Percentiles rank a stretch among this genome's conserved stretches.
Evolutionary conservation across 2,113 vertebrate species (phyloP).

Genomic region (Upupa epops): DNA sequence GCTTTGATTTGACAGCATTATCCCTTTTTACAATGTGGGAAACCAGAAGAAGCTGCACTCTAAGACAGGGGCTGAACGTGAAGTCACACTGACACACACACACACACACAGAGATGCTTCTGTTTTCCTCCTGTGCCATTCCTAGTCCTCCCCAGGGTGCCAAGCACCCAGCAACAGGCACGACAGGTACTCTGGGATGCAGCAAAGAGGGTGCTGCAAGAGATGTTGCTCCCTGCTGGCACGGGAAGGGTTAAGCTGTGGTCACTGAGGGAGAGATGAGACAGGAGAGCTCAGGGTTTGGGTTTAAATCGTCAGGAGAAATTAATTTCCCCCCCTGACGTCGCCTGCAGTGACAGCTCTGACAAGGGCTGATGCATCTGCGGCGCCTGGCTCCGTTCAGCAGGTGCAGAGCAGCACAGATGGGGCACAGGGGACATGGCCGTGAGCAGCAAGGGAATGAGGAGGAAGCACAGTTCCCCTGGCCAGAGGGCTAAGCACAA

Average conservation of each 20-base stretch:
- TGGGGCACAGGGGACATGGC: background rate
- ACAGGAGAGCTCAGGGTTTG: background rate
- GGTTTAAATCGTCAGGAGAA: background rate
- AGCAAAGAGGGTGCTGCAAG: accelerated
- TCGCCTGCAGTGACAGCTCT: background rate
- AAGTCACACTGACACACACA: background rate
- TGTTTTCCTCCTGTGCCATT: background rate
- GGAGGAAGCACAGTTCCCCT: background rate
- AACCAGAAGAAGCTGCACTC: background rate
- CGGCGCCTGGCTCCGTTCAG: accelerated
- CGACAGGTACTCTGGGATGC: background rate
- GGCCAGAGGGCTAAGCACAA: background rate
- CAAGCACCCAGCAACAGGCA: background rate
- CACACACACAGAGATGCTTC: no score
- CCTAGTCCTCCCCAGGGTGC: accelerated
- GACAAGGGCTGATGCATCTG: background rate
- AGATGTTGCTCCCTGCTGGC: background rate
- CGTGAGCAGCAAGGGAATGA: accelerated
- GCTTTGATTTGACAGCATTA: conserved; percentile 39
- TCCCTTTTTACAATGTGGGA: conserved; percentile 11
- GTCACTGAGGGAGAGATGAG: background rate
- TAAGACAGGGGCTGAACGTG: background rate
- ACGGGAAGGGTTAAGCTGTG: background rate
- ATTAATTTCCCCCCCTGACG: background rate
- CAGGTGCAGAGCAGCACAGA: background rate